Evolutionary conservation across 2,113 vertebrate species (phyloP).

Genomic region (Gracilinanus agilis): DNA sequence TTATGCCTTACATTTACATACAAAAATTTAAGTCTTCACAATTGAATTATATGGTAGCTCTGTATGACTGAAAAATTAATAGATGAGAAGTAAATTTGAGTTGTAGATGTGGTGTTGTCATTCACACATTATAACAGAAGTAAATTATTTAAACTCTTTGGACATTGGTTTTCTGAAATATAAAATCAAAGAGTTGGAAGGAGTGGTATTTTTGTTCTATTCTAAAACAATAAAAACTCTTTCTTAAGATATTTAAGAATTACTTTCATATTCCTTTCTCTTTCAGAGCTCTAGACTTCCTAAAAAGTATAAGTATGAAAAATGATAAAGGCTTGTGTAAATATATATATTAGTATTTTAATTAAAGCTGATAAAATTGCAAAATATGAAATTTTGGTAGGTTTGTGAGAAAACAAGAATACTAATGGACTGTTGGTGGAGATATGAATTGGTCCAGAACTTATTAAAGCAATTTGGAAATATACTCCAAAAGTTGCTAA

Average conservation of each 20-base stretch:
- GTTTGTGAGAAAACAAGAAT: not conserved
- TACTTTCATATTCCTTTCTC: not conserved
- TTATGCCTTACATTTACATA: not conserved
- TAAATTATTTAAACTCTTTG: not conserved
- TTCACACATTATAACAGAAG: not conserved
- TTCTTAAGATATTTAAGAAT: not conserved
- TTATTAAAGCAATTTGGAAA: not conserved
- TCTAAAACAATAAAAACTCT: not conserved
- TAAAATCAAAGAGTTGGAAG: not conserved
- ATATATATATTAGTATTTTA: too few species aligned
- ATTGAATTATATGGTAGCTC: not conserved
- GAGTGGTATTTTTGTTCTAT: not conserved
- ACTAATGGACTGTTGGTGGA: not conserved
- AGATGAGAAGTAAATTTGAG: not conserved
- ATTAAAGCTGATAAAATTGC: too few species aligned
- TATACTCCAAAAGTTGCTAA: not conserved
- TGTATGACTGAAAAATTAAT: not conserved
- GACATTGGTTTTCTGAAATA: not conserved
- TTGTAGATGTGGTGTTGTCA: not conserved
- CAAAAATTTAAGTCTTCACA: not conserved
- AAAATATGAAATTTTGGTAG: not conserved
- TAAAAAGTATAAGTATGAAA: too few species aligned
- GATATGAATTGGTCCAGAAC: not conserved
- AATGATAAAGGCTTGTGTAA: too few species aligned
- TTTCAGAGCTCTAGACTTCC: not conserved